Evolutionary conservation across 2,888 invertebrate species (phyloP), one percentile per base, ranked within the genome.

Genomic region (Alitta virens): DNA sequence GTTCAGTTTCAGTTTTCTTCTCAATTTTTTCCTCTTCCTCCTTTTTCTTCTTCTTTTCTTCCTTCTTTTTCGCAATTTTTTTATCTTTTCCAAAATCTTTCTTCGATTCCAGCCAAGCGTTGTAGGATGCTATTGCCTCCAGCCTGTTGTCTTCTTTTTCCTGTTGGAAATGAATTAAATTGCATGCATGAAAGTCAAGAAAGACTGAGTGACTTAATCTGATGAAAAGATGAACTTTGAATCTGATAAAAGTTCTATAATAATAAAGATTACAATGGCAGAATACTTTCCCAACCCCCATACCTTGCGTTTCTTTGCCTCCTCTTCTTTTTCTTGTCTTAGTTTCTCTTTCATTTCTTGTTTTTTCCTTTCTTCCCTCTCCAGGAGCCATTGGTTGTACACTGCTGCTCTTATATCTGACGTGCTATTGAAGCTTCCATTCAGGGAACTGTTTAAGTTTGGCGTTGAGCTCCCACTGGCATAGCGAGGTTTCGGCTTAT

Each of bases 111-210:
- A 59, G 40, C 59, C 59, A 59, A 9, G 40, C 25, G 23, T 59
- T 59, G 59, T 59, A 59, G 9, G 59, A 59, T 38, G 59, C 59
- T 23, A 50, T 59, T 14, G 59, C 50, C 7, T 52, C 51, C 12
- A 40, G 12, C n/a, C n/a, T 38, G 25, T 59, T 59, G 12, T 50
- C 42, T 18, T 52, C 23, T 38, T 59, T 59, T 24, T 51, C 40
- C 59, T 59, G 38, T 33, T 33, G 5, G 18, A 54, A 33, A 54
- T 33, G 12, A 33, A 27, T 27, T n/a, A 26, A 27, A 54, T 12
- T n/a, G n/a, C n/a, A n/a, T n/a, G n/a, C n/a, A n/a, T n/a, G n/a
- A n/a, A n/a, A n/a, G n/a, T n/a, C n/a, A n/a, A n/a, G n/a, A n/a
- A n/a, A n/a, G n/a, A n/a, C n/a, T n/a, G n/a, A n/a, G n/a, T n/a